Conservation (phyloP, 1,140 invertebrate species). For the Leptestheria dahalacensis region DNA sequence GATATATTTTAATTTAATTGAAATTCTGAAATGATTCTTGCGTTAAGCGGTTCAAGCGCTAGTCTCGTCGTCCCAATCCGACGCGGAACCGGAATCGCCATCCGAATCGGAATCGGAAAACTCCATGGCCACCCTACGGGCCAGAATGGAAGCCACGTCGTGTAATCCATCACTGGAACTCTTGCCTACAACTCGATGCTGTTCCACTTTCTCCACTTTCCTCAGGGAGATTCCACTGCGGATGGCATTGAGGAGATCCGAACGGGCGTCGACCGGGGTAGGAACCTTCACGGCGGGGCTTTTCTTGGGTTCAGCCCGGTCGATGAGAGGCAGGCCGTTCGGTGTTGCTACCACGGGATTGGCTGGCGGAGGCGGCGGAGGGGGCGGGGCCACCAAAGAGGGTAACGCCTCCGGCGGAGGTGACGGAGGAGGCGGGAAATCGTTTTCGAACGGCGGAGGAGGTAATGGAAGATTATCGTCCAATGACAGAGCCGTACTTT, state of each 20-base stretch:
- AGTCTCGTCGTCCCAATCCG: constrained; percentile 17
- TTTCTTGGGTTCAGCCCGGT: too few species aligned
- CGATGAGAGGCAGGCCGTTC: neutral
- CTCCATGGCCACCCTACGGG: constrained; percentile 82
- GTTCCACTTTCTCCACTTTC: constrained; percentile 78
- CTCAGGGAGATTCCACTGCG: constrained; percentile 85
- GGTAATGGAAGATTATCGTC: neutral
- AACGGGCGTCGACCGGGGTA: constrained; percentile 48
- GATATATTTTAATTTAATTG: too few species aligned
- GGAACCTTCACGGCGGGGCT: constrained; percentile 17
- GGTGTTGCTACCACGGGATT: neutral
- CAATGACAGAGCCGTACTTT: neutral
- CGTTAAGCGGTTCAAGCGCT: too few species aligned
- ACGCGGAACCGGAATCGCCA: constrained; percentile 11
- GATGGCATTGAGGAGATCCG: constrained; percentile 83
- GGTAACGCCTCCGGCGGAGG: constrained; percentile 46
- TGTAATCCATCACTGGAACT: constrained; percentile 52
- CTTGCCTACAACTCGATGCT: constrained; percentile 49
- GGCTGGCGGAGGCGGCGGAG: constrained; percentile 21
- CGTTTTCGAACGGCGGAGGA: constrained; percentile 4
- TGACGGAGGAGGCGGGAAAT: constrained; percentile 57
- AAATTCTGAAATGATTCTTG: too few species aligned
- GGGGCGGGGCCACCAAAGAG: constrained; percentile 10
- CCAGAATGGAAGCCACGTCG: constrained; percentile 89
- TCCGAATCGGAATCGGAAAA: constrained; percentile 79